A percentile compares a stretch with the other conserved stretches of the same genome.
Evolutionary conservation across 2,888 invertebrate species (phyloP).

Genomic region (Plebejus melissa): DNA sequence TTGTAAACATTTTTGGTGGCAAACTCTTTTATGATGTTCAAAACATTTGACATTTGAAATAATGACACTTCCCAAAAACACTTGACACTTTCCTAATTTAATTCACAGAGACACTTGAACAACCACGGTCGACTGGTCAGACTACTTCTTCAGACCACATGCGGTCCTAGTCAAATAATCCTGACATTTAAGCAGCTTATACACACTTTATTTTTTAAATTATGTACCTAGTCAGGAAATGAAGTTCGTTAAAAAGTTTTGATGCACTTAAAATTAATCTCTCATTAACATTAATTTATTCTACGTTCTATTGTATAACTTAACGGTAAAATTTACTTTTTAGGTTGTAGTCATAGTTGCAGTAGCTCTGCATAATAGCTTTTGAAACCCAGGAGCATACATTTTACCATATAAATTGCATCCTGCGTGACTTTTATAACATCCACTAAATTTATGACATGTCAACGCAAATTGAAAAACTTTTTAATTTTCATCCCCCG

Average conservation of each 20-base stretch:
- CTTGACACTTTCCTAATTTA: conserved; percentile 20
- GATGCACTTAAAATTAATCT: neutral
- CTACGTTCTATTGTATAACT: neutral
- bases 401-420: neutral
- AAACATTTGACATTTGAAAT: neutral
- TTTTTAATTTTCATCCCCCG: neutral
- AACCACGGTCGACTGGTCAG: conserved; percentile 9
- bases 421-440: neutral
- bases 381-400: neutral
- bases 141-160: neutral
- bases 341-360: neutral
- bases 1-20: neutral
- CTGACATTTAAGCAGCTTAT: neutral
- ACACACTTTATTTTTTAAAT: neutral
- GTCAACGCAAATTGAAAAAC: neutral
- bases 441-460: neutral
- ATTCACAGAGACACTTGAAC: neutral
- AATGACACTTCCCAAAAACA: neutral
- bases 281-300: conserved; percentile 10
- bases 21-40: neutral
- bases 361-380: neutral
- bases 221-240: neutral
- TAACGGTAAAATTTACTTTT: neutral
- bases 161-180: conserved; percentile 4
- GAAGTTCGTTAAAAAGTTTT: neutral